Base-by-base conservation (phyloP, 1,140 invertebrate genomes). In the Achroia grisella region DNA sequence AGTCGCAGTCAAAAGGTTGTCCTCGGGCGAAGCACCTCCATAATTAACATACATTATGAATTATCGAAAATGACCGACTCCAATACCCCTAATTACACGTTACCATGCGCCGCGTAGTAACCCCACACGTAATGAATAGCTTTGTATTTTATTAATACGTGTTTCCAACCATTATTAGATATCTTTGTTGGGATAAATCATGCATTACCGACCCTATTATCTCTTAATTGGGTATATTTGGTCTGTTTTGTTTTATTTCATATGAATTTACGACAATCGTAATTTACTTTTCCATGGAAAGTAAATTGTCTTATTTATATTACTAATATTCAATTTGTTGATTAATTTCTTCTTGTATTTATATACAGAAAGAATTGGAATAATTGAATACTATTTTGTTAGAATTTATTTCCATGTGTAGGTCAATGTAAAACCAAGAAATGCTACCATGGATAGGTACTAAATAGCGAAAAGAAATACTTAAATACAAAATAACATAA, bases 21-120 rank as follows among this genome's bases (percentile, higher is more conserved):
- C 74, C 68, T 61, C 63, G 45, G 69, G 75, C 75, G 47, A 57
- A 49, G 53, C 33, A 52, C 62, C 66, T 55, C 72, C 72, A 76
- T 80, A 78, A 82, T 82, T 82, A 80, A 70, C 76, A 76, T 82
- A 66, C 74, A 82, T 80, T 82, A 77, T 77, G 72, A 78, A 76
- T 75, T 83, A 83, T 78, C 67, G 64, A 62, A 76, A 82, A 76
- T 70, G 70, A 69, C 67, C 71, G 56, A 49, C 48, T 62, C 52
- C 66, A 52, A 71, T 70, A 59, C 48, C 52, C 61, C 62, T 82
- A 80, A 82, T 82, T 78, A 72, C 63, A 66, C 44, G 69, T 62
- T 77, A 41, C 53, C 49, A 44, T 46, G 45, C 55, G 45, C 54
- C 63, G 60, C 60, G 48, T 60, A 47, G 44, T 35, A 43, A 48